Percentiles rank a stretch among this genome's conserved stretches.
These are phyloP conservation scores for Panthera leo DNA, from an alignment of 2,113 vertebrate genomes.

Conservation along the genomic window DNA sequence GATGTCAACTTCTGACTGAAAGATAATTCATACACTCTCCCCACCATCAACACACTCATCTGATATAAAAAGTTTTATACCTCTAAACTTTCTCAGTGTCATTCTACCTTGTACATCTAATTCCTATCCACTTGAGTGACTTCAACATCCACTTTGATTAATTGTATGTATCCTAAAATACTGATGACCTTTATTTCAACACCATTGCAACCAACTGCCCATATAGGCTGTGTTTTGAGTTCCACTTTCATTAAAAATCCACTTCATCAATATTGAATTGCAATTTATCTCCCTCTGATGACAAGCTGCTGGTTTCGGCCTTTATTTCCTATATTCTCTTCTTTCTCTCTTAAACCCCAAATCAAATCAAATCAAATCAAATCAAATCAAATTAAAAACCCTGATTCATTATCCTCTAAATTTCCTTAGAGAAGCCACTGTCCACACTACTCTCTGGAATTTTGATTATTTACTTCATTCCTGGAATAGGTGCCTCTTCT, in stretches of 20 bases:
- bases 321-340: neutral
- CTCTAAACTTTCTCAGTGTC: neutral
- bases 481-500: neutral
- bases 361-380: neutral
- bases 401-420: neutral
- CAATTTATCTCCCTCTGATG: neutral
- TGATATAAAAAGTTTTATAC: neutral
- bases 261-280: neutral
- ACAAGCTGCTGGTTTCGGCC: neutral
- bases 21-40: neutral
- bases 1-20: neutral
- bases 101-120: neutral
- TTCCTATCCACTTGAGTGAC: neutral
- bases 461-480: neutral
- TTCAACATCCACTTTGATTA: neutral
- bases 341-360: neutral
- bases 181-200: neutral
- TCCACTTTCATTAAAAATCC: constrained; percentile 23
- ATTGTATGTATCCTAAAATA: neutral
- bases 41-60: neutral
- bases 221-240: neutral
- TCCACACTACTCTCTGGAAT: neutral
- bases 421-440: neutral
- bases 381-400: neutral
- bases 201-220: neutral